Base-by-base conservation (phyloP, 2,888 invertebrate genomes). In the Hermaeophaga mercurialis region DNA sequence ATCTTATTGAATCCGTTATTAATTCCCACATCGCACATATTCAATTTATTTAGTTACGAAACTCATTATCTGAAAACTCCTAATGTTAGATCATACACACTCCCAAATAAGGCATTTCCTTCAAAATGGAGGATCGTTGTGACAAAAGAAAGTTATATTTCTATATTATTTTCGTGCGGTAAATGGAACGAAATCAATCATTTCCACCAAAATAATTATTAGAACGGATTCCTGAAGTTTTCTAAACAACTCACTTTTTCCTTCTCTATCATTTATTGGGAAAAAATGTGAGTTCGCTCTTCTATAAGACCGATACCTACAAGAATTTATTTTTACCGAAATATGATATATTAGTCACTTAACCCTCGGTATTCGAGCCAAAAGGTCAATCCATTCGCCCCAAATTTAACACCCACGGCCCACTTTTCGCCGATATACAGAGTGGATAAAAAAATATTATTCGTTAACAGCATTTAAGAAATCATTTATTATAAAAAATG, bases 321-420 rank as follows among this genome's bases (percentile, higher is more conserved):
- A 39, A 8, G 38, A n/a, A 49, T 49, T 38, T 49, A 49, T 49
- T 49, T 49, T 26, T 49, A 39, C 39, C 5, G 18, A 49, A 49
- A 39, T 39, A 39, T 49, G 49, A 49, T 38, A 39, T 49, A 49
- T 38, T 38, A 38, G 19, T 39, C 49, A 49, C 49, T 49, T 49
- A 49, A 49, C 49, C 31, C 17, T 26, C 18, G 7, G 28, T 17
- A 34, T 15, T 31, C 24, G 18, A 49, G 39, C 38, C 49, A 18
- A 28, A 39, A 49, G 39, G 39, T 49, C 49, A 31, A 39, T 38
- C 15, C 22, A 47, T 36, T 36, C 17, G 33, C 46, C 18, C 46
- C 22, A 31, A 12, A 28, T 44, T 44, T 24, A 14, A 26, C 44
- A 44, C 28, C 28, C 44, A 11, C 3, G 6, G 8, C 1, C n/a